phyloP scores from a whole-genome alignment of 2,797 vertebrate genomes.

The Buceros bicornis region DNA sequence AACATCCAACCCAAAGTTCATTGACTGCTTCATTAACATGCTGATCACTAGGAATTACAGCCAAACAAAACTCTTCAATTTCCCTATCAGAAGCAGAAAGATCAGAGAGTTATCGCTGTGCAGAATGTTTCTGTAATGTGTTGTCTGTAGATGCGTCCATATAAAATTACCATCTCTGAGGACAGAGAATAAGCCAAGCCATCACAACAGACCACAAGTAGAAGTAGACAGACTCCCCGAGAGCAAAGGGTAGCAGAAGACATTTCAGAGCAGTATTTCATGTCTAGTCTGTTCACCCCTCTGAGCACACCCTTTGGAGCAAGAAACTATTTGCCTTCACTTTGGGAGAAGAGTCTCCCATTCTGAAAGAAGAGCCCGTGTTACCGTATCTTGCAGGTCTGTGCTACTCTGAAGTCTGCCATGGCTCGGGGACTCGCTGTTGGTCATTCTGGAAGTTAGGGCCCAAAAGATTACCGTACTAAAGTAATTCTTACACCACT shows the following conservation, averaged over 20 bases:
- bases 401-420: background rate
- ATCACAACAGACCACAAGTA: background rate
- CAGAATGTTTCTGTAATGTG: background rate
- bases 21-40: background rate
- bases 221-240: background rate
- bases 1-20: conserved; percentile 59
- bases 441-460: background rate
- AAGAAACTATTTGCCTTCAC: background rate
- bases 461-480: background rate
- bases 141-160: background rate
- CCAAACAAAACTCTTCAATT: conserved; percentile 13
- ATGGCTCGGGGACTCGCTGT: background rate
- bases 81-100: background rate
- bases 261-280: background rate
- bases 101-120: background rate
- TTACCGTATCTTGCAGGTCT: background rate
- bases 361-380: background rate
- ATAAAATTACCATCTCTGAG: background rate
- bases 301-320: background rate
- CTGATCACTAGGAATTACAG: conserved; percentile 21
- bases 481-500: background rate
- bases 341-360: background rate
- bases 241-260: background rate
- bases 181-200: background rate
- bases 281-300: background rate